Conservation (phyloP, 35 echinoderm and acorn worm genomes). For the Amphiura filiformis region DNA sequence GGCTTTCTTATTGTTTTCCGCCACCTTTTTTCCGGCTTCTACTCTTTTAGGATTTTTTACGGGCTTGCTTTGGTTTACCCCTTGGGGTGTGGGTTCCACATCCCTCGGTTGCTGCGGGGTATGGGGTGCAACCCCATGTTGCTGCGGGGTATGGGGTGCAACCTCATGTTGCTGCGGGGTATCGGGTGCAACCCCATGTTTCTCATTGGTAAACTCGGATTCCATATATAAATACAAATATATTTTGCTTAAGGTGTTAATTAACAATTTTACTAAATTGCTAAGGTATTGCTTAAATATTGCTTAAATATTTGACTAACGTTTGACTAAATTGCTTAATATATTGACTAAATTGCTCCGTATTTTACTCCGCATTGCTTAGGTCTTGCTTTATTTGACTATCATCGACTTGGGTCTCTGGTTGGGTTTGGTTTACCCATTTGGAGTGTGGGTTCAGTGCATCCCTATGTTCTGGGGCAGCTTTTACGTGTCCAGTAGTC, state of each 20-base stretch:
- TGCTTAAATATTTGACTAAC: not conserved
- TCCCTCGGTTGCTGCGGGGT: no score
- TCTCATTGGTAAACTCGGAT: not conserved
- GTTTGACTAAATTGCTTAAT: not conserved
- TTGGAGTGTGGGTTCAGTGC: no score
- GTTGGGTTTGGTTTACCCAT: no score
- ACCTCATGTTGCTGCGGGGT: no score
- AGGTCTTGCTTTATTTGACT: not conserved
- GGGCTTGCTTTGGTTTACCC: not conserved
- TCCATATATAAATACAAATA: conserved; percentile 5
- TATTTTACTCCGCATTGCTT: not conserved
- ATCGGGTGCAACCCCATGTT: not conserved
- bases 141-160: not conserved
- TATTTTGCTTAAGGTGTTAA: not conserved
- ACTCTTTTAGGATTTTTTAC: conserved; percentile 6
- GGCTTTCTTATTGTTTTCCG: not conserved
- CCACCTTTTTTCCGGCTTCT: not conserved
- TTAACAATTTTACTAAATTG: not conserved
- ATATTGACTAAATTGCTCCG: not conserved
- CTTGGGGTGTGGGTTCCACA: not conserved
- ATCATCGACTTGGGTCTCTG: no score
- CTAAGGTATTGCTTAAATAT: not conserved
- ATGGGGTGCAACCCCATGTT: not conserved
- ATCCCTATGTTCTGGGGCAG: no score
- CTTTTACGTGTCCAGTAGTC: not conserved